These are phyloP conservation scores for Druon quercuslanigerum DNA, from an alignment of 1,140 invertebrate genomes.

Conservation along the genomic window DNA sequence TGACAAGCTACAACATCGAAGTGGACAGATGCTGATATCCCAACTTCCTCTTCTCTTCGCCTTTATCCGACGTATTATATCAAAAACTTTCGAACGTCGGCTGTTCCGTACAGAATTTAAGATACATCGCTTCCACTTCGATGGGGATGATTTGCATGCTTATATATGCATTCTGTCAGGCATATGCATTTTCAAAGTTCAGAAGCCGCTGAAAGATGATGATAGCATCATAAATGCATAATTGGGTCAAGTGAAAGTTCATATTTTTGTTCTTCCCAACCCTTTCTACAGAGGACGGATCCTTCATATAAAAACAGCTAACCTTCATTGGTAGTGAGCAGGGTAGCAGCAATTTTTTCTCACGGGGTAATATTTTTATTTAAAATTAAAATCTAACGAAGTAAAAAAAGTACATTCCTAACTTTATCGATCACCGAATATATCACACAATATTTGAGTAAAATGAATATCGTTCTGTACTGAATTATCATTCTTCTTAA, in stretches of 20 bases:
- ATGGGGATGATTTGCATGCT: constrained; percentile 12
- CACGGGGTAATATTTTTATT: too few species aligned
- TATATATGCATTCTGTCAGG: constrained; percentile 11
- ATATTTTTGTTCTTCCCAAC: not conserved
- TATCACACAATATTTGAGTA: too few species aligned
- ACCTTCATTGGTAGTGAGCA: too few species aligned
- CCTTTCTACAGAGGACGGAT: too few species aligned
- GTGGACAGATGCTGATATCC: not conserved
- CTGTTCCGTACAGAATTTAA: not conserved
- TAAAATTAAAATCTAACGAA: too few species aligned
- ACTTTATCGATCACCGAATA: too few species aligned
- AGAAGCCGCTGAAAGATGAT: not conserved
- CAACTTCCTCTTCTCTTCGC: not conserved
- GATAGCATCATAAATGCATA: not conserved
- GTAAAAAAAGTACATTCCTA: too few species aligned
- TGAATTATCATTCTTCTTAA: too few species aligned
- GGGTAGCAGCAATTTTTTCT: too few species aligned
- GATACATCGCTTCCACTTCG: not conserved
- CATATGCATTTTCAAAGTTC: not conserved
- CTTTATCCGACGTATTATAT: not conserved
- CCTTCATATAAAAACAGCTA: too few species aligned
- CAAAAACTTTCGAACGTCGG: constrained; percentile 7
- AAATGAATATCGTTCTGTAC: too few species aligned
- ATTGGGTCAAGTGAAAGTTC: constrained; percentile 13
- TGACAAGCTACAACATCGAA: constrained; percentile 1